phyloP scores from a whole-genome alignment of 2,797 vertebrate genomes.

The Selene dorsalis region DNA sequence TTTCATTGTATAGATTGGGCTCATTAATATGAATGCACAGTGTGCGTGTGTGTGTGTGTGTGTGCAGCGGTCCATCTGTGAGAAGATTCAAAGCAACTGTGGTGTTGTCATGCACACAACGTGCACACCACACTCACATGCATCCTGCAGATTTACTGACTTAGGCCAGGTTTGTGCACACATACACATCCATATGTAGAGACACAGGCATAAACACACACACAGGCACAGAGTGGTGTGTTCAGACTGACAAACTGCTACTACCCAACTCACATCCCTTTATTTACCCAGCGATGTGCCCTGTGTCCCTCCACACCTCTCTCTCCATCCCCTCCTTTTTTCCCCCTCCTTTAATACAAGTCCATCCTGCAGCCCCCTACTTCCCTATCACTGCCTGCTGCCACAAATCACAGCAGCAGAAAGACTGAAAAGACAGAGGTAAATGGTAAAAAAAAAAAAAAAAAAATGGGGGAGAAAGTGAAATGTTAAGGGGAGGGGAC shows the following conservation, averaged over 20 bases:
- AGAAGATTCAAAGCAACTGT: conserved; percentile 51
- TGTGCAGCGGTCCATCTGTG: conserved; percentile 82
- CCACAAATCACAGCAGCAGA: conserved; percentile 72
- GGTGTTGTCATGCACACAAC: conserved; percentile 39
- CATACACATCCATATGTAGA: conserved; percentile 14
- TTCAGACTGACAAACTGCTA: conserved; percentile 64
- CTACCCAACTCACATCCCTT: conserved; percentile 60
- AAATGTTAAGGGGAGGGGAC: conserved; percentile 52
- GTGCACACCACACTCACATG: conserved; percentile 15
- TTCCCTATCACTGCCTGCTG: conserved; percentile 57
- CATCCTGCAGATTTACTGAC: conserved; percentile 54
- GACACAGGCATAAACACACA: conserved; percentile 15
- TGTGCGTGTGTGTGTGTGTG: conserved; percentile 80
- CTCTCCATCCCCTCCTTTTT: conserved; percentile 53
- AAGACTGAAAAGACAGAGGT: conserved; percentile 57
- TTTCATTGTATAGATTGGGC: conserved; percentile 84
- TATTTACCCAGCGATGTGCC: conserved; percentile 67
- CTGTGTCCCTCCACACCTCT: conserved; percentile 46
- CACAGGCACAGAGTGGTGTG: conserved; percentile 33
- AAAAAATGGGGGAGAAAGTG: conserved; percentile 7
- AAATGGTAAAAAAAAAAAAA: conserved; percentile 39
- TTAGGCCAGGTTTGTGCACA: conserved; percentile 34
- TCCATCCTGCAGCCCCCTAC: conserved; percentile 55
- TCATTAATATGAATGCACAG: conserved; percentile 86
- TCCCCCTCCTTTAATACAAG: conserved; percentile 51